A percentile compares a stretch with the other conserved stretches of the same genome.
phyloP scores from a whole-genome alignment of 2,113 vertebrate genomes.

The Hemichromis elongatus region DNA sequence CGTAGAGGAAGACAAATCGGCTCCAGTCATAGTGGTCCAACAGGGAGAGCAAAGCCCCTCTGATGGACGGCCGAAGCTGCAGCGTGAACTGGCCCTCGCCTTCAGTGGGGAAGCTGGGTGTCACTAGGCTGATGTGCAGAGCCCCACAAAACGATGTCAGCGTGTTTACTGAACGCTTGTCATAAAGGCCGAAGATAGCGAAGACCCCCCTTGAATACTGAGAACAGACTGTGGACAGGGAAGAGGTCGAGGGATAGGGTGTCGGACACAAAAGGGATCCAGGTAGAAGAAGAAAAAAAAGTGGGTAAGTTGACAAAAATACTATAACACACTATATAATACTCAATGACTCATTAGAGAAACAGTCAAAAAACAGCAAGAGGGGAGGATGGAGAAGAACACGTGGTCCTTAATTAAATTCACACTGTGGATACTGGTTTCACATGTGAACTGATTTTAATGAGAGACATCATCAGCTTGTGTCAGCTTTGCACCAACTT shows the following conservation, averaged over 20 bases:
- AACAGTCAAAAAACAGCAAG: background rate
- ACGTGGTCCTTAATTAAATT: conserved; percentile 6
- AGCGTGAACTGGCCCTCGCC: conserved; percentile 96
- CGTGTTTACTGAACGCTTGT: conserved; percentile 97
- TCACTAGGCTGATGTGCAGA: conserved; percentile 97
- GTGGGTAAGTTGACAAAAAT: background rate
- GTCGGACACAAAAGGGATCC: background rate
- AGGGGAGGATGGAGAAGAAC: background rate
- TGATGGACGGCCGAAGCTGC: conserved; percentile 90
- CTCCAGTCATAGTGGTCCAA: conserved; percentile 97
- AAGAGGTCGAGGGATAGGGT: background rate
- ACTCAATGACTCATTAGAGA: background rate
- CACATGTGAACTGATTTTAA: conserved; percentile 47
- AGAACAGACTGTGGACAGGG: conserved; percentile 85
- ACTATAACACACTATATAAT: background rate
- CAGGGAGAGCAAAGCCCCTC: conserved; percentile 89
- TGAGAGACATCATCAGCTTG: background rate
- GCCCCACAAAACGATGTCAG: conserved; percentile 98
- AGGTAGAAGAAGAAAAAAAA: background rate
- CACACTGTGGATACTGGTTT: conserved; percentile 5
- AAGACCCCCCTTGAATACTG: conserved; percentile 98
- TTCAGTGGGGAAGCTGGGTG: conserved; percentile 93
- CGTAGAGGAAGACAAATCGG: conserved; percentile 94
- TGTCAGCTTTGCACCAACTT: background rate
- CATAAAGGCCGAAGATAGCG: conserved; percentile 98